A percentile compares a stretch with the other conserved stretches of the same genome.
Evolutionary conservation across 35 echinoderm and acorn worm species (phyloP).

Genomic region (Lytechinus pictus): DNA sequence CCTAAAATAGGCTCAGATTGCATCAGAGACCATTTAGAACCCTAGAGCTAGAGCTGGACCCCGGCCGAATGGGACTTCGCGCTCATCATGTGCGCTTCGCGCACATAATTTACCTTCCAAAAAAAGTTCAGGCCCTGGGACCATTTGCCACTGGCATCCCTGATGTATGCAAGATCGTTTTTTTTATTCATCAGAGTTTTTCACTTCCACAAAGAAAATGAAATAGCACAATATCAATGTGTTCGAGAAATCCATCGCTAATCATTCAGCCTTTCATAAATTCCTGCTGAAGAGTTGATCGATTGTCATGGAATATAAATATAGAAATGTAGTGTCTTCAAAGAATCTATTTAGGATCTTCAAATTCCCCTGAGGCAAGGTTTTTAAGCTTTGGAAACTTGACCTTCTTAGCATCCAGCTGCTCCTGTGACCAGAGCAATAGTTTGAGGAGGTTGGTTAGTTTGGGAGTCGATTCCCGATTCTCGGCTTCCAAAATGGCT

Average conservation of each 20-base stretch:
- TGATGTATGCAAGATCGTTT: neutral
- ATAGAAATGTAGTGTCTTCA: neutral
- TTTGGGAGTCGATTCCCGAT: constrained; percentile 87
- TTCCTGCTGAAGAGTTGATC: neutral
- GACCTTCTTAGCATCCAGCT: constrained; percentile 89
- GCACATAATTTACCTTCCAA: too few relatives aligned
- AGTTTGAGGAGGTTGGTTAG: constrained; percentile 91
- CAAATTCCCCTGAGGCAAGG: constrained; percentile 81
- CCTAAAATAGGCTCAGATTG: too few relatives aligned
- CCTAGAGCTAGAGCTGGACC: too few relatives aligned
- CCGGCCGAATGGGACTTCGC: too few relatives aligned
- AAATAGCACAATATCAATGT: neutral
- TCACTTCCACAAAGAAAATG: neutral
- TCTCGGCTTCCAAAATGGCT: constrained; percentile 96
- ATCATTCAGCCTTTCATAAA: neutral
- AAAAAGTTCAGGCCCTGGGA: too few relatives aligned
- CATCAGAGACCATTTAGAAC: too few relatives aligned
- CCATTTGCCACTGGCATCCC: too few relatives aligned
- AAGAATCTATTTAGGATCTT: constrained; percentile 68
- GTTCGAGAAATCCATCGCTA: neutral
- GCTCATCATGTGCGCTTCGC: too few relatives aligned
- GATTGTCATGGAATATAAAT: neutral
- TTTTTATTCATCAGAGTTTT: neutral
- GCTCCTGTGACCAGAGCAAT: constrained; percentile 96
- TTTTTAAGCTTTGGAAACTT: constrained; percentile 96